Percentiles rank a stretch among this genome's conserved stretches.
These are phyloP conservation scores for Atrina japonica DNA, from an alignment of 2,888 invertebrate species.

Conservation along the genomic window DNA sequence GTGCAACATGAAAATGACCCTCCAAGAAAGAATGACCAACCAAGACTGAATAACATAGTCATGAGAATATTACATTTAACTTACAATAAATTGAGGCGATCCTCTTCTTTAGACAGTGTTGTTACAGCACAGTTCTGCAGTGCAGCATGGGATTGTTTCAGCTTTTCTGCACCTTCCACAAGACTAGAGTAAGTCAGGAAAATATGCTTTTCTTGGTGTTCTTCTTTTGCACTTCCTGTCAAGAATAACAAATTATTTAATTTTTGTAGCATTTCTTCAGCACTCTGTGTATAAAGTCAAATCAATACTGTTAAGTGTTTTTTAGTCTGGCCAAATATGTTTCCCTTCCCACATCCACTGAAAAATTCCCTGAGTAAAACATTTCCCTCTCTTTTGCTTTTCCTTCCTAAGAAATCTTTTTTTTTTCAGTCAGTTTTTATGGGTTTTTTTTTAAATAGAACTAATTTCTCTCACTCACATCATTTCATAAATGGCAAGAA, in stretches of 20 bases:
- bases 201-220: slow-evolving; percentile 55
- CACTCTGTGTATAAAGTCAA: background rate
- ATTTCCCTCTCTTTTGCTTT: too few relatives aligned
- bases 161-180: slow-evolving; percentile 59
- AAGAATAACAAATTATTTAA: background rate
- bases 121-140: slow-evolving; percentile 46
- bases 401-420: too few relatives aligned
- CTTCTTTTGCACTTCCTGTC: slow-evolving; percentile 36
- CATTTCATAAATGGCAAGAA: too few relatives aligned
- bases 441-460: too few relatives aligned
- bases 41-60: too few relatives aligned
- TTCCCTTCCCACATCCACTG: too few relatives aligned
- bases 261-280: background rate
- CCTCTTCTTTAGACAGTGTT: slow-evolving; percentile 51
- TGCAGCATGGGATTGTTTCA: slow-evolving; percentile 51
- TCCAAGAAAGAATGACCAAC: too few relatives aligned
- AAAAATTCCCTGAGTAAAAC: too few relatives aligned
- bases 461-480: too few relatives aligned
- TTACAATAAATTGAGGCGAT: slow-evolving; percentile 36
- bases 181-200: slow-evolving; percentile 67
- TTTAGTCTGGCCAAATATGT: too few relatives aligned
- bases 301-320: background rate
- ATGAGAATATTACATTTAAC: background rate
- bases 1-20: too few relatives aligned
- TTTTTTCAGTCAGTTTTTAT: too few relatives aligned